Percentiles rank a stretch among this genome's conserved stretches.
Evolutionary conservation across 2,888 invertebrate species (phyloP).

Genomic region (Parnassius orleans): DNA sequence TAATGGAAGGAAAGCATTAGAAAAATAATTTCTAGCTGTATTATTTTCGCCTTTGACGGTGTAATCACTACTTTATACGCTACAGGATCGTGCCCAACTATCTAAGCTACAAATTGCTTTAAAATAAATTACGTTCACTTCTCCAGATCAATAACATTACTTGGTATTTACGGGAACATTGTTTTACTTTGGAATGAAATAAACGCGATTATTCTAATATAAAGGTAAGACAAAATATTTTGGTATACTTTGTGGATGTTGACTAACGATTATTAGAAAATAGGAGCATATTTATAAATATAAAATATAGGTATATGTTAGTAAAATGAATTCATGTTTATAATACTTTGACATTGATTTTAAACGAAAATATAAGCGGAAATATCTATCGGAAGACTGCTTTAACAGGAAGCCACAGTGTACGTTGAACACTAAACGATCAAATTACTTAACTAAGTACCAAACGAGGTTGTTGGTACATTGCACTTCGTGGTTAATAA

Average conservation of each 20-base stretch:
- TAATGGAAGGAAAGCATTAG: slow-evolving; percentile 72
- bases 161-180: slow-evolving; percentile 48
- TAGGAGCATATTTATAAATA: slow-evolving; percentile 30
- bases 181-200: slow-evolving; percentile 57
- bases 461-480: slow-evolving; percentile 63
- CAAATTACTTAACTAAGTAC: slow-evolving; percentile 73
- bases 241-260: slow-evolving; percentile 33
- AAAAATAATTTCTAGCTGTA: slow-evolving; percentile 73
- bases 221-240: slow-evolving; percentile 34
- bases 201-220: slow-evolving; percentile 31
- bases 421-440: slow-evolving; percentile 69
- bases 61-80: slow-evolving; percentile 40
- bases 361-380: slow-evolving; percentile 74
- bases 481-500: slow-evolving; percentile 67
- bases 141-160: slow-evolving; percentile 38
- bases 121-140: slow-evolving; percentile 36
- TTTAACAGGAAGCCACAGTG: slow-evolving; percentile 78
- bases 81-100: slow-evolving; percentile 53
- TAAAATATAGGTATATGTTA: slow-evolving; percentile 18
- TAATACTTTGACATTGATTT: slow-evolving; percentile 58
- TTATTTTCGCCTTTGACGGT: slow-evolving; percentile 62
- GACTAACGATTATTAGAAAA: slow-evolving; percentile 31
- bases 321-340: slow-evolving; percentile 33
- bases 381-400: slow-evolving; percentile 80
- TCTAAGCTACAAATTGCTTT: slow-evolving; percentile 49